Percentiles rank a stretch among this genome's conserved stretches.
These are phyloP conservation scores for Smutsia temminckii DNA, from an alignment of 2,797 vertebrate species.

Conservation along the genomic window DNA sequence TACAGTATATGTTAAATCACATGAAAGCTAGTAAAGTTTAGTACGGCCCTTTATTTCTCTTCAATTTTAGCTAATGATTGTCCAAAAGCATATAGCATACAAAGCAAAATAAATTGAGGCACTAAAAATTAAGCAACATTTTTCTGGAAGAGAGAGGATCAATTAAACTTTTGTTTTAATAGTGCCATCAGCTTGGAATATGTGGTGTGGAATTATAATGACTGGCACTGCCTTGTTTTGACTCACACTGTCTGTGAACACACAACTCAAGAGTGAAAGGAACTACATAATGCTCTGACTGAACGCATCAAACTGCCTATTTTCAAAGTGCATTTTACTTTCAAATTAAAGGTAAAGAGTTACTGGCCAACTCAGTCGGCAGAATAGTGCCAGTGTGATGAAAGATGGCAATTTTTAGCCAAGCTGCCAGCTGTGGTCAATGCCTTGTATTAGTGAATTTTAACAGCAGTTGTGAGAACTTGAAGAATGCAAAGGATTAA, in stretches of 20 bases:
- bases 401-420: constrained; percentile 80
- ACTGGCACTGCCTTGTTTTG: constrained; percentile 73
- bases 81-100: constrained; percentile 40
- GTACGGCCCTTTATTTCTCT: constrained; percentile 56
- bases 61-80: constrained; percentile 34
- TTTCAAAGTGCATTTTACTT: constrained; percentile 82
- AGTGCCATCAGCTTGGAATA: constrained; percentile 58
- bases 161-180: constrained; percentile 76
- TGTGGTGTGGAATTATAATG: constrained; percentile 70
- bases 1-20: not conserved
- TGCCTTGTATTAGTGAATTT: constrained; percentile 79
- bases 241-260: constrained; percentile 76
- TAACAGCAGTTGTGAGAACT: constrained; percentile 80
- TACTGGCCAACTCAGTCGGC: constrained; percentile 77
- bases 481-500: constrained; percentile 84
- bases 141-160: constrained; percentile 73
- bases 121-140: constrained; percentile 71
- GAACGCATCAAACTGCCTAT: constrained; percentile 76
- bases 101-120: constrained; percentile 65
- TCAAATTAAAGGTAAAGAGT: constrained; percentile 82
- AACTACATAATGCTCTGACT: constrained; percentile 56
- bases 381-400: constrained; percentile 77
- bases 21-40: constrained; percentile 20
- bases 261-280: constrained; percentile 70
- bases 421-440: constrained; percentile 81